Evolutionary conservation across 2,113 vertebrate genomes (phyloP).

Genomic region (Spilogale gracilis): DNA sequence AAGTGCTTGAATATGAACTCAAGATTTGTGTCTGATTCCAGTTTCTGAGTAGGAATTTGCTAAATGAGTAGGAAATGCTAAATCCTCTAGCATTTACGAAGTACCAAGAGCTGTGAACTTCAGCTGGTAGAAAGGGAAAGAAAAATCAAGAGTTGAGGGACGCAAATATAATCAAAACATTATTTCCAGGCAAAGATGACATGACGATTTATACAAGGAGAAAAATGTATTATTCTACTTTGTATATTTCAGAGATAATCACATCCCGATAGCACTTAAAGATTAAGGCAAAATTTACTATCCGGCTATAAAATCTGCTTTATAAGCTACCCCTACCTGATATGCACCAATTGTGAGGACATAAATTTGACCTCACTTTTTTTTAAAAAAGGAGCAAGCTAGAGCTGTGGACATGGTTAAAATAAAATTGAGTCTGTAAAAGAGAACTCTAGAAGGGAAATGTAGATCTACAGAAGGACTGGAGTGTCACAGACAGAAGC

Average conservation of each 20-base stretch:
- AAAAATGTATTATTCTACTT: constrained; percentile 43
- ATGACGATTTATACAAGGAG: neutral
- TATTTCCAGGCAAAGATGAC: constrained; percentile 18
- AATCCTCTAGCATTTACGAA: neutral
- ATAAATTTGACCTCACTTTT: constrained; percentile 27
- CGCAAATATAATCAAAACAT: neutral
- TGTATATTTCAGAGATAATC: constrained; percentile 24
- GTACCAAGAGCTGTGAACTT: neutral
- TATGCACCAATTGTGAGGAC: constrained; percentile 5
- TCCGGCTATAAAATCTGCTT: constrained; percentile 5
- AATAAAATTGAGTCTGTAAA: constrained; percentile 45
- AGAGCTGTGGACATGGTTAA: neutral
- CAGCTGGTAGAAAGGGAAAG: neutral
- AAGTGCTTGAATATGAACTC: neutral
- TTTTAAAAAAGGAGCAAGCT: neutral
- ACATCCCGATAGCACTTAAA: neutral
- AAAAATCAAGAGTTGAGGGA: neutral
- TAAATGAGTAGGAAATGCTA: no score
- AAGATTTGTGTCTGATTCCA: neutral
- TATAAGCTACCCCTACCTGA: neutral
- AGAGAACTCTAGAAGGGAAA: constrained; percentile 11
- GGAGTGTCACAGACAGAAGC: neutral
- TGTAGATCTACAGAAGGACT: neutral
- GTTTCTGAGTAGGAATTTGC: neutral
- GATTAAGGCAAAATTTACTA: neutral